Evolutionary conservation across 2,888 invertebrate species (phyloP).

Genomic region (Troides helena): DNA sequence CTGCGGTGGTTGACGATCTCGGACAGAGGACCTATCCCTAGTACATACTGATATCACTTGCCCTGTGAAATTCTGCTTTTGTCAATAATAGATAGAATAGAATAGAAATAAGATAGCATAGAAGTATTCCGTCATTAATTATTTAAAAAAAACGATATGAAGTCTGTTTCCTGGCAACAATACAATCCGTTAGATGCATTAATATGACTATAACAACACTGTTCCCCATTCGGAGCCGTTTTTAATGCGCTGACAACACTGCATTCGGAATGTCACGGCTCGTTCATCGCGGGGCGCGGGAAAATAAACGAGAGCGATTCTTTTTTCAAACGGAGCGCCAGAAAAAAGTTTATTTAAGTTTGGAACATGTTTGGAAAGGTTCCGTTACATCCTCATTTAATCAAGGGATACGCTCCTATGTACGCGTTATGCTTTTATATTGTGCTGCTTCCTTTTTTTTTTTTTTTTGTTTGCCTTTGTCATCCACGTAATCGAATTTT

Average conservation of each 20-base stretch:
- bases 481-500: conserved; percentile 73
- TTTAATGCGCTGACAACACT: conserved; percentile 67
- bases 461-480: conserved; percentile 46
- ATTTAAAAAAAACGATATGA: conserved; percentile 50
- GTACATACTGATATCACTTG: too few relatives aligned
- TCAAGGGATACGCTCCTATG: conserved; percentile 59
- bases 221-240: conserved; percentile 59
- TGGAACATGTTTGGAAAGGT: conserved; percentile 57
- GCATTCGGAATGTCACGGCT: conserved; percentile 77
- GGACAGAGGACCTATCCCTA: too few relatives aligned
- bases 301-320: conserved; percentile 66
- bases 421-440: conserved; percentile 41
- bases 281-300: conserved; percentile 69
- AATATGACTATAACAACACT: conserved; percentile 69
- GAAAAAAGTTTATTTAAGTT: conserved; percentile 65
- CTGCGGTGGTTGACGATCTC: too few relatives aligned
- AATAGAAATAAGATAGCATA: conserved; percentile 33
- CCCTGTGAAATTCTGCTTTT: background rate
- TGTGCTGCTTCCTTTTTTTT: conserved; percentile 46
- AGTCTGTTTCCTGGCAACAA: conserved; percentile 58
- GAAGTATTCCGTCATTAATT: conserved; percentile 46
- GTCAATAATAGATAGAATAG: conserved; percentile 39
- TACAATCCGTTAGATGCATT: conserved; percentile 73
- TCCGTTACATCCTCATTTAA: conserved; percentile 66
- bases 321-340: conserved; percentile 57